Evolutionary conservation across 2,888 invertebrate species (phyloP).

Genomic region (Drosophila falleni): DNA sequence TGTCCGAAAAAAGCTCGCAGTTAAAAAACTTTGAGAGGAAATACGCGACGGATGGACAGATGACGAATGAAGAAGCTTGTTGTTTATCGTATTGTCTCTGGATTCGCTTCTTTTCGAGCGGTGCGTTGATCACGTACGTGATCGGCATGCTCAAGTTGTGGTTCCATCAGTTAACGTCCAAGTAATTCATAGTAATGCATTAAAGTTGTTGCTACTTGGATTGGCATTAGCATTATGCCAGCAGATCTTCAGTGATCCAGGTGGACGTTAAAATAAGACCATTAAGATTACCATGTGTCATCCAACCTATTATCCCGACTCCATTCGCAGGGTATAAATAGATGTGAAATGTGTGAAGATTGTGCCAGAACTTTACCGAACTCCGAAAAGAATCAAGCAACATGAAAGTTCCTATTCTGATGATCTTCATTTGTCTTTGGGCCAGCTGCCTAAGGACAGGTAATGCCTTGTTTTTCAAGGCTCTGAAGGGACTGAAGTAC

Average conservation of each 20-base stretch:
- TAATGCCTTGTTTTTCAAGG: conserved; percentile 61
- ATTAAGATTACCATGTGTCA: conserved; percentile 74
- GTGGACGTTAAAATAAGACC: conserved; percentile 52
- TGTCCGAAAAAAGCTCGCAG: conserved; percentile 5
- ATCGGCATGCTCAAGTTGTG: conserved; percentile 50
- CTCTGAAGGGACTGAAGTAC: conserved; percentile 37
- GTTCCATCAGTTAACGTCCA: conserved; percentile 37
- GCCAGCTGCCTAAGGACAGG: conserved; percentile 42
- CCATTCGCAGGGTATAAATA: conserved; percentile 68
- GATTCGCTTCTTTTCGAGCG: conserved; percentile 46
- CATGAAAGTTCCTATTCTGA: conserved; percentile 33
- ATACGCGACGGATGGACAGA: conserved; percentile 35
- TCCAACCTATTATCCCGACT: conserved; percentile 25
- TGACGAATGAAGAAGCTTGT: conserved; percentile 37
- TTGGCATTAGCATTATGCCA: conserved; percentile 55
- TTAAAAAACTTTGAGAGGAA: conserved; percentile 22
- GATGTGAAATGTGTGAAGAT: conserved; percentile 35
- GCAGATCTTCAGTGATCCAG: conserved; percentile 67
- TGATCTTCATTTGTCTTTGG: conserved; percentile 40
- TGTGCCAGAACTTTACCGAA: conserved; percentile 48
- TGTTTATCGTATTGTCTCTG: conserved; percentile 42
- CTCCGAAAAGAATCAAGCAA: conserved; percentile 19
- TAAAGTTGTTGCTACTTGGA: conserved; percentile 47
- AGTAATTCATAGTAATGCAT: conserved; percentile 60
- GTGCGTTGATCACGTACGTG: conserved; percentile 61